A percentile compares a stretch with the other conserved stretches of the same genome.
phyloP scores from a whole-genome alignment of 1,140 invertebrate genomes.

The Calliopsis andreniformis region DNA sequence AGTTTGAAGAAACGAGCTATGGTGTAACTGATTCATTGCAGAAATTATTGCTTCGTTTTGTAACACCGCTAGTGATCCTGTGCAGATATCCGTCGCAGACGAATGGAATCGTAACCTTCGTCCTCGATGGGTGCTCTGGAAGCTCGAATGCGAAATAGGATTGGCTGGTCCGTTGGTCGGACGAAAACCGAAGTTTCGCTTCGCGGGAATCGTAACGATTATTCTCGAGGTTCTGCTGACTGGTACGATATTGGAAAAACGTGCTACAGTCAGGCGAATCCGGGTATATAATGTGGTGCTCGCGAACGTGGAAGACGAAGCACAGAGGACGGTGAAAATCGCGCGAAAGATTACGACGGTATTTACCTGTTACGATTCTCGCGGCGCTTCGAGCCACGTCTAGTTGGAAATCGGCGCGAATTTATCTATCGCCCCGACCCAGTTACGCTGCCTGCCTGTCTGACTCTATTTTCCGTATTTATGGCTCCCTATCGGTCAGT shows the following conservation, averaged over 20 bases:
- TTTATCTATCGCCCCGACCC: background rate
- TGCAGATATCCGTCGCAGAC: background rate
- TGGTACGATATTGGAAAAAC: slow-evolving; percentile 41
- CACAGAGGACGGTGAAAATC: background rate
- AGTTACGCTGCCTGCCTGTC: background rate
- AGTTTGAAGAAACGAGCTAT: too few species aligned
- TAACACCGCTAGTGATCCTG: background rate
- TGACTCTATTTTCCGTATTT: slow-evolving; percentile 19
- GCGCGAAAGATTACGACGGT: background rate
- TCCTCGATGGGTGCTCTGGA: slow-evolving; percentile 4
- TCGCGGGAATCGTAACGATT: slow-evolving; percentile 49
- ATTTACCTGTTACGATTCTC: slow-evolving; percentile 12
- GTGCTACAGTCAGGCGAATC: slow-evolving; percentile 28
- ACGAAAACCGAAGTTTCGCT: slow-evolving; percentile 35
- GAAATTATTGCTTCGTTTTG: background rate
- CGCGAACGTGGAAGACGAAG: background rate
- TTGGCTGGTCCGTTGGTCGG: slow-evolving; percentile 30
- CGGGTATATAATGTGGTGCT: slow-evolving; percentile 12
- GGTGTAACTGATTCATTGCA: background rate
- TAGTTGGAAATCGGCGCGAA: background rate
- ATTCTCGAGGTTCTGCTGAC: slow-evolving; percentile 48
- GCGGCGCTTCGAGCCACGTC: background rate
- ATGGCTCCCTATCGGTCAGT: slow-evolving; percentile 24
- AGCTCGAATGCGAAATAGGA: slow-evolving; percentile 50
- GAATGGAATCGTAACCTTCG: slow-evolving; percentile 16